phyloP scores from a whole-genome alignment of 2,797 vertebrate species.

The Chaenodraco wilsoni region DNA sequence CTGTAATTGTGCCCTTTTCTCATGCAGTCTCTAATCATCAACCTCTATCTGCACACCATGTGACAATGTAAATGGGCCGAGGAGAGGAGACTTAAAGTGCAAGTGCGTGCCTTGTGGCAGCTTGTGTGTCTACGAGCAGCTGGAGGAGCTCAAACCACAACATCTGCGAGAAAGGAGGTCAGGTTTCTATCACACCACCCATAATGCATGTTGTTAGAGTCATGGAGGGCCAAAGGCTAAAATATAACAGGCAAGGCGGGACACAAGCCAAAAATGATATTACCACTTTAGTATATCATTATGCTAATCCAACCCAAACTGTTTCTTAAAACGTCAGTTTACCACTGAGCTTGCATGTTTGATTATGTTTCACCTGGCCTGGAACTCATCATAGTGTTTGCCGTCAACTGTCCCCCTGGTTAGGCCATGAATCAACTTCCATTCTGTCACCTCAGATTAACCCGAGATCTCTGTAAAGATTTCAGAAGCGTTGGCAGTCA shows the following conservation, averaged over 20 bases:
- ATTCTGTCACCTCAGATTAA: slow-evolving; percentile 43
- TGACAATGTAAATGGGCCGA: slow-evolving; percentile 51
- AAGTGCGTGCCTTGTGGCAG: slow-evolving; percentile 39
- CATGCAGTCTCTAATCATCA: slow-evolving; percentile 63
- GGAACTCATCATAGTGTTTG: slow-evolving; percentile 27
- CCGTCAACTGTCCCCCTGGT: slow-evolving; percentile 20
- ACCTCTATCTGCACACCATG: slow-evolving; percentile 43
- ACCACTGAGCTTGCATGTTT: slow-evolving; percentile 18
- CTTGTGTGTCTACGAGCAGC: slow-evolving; percentile 59
- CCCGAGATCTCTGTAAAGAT: slow-evolving; percentile 37
- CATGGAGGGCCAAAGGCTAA: slow-evolving; percentile 12
- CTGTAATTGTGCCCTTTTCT: slow-evolving; percentile 60
- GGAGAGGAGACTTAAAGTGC: slow-evolving; percentile 43
- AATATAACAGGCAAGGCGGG: slow-evolving; percentile 11
- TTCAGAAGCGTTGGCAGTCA: slow-evolving; percentile 20
- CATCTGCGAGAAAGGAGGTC: slow-evolving; percentile 63
- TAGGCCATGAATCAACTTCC: slow-evolving; percentile 30
- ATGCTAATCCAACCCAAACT: neutral
- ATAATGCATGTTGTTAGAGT: slow-evolving; percentile 41
- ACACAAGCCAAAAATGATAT: slow-evolving; percentile 9
- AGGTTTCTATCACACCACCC: slow-evolving; percentile 60
- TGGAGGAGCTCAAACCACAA: slow-evolving; percentile 65
- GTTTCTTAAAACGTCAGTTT: slow-evolving; percentile 4
- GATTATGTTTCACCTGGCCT: slow-evolving; percentile 21
- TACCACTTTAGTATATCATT: slow-evolving; percentile 3